Base-by-base conservation (phyloP, 2,113 vertebrate genomes). In the Ciconia maguari region DNA sequence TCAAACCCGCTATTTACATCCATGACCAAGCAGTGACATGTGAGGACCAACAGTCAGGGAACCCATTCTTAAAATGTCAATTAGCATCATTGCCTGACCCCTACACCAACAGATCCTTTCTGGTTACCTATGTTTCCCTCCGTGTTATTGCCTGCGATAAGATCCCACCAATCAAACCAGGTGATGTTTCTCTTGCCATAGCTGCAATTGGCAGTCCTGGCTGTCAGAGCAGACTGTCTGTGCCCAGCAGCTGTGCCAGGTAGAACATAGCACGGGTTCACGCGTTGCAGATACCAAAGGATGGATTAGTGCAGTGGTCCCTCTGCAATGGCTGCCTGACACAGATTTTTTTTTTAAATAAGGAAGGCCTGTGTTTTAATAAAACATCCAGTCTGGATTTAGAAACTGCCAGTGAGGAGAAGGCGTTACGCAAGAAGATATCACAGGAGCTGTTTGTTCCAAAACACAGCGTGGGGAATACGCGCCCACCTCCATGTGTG, bases 281-380 rank as follows among this genome's bases (percentile, higher is more conserved):
- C 0, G 0, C 3, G 0, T 0, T 41, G 7, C 20, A 18, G 66
- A 30, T 86, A 21, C 54, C 52, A 30, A 44, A 80, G 49, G n/a
- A 9, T 49, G 36, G 13, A 52, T 58, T 52, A 51, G 9, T 16
- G 29, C 58, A 49, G 34, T 14, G 29, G 29, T 42, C 19, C 8
- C 26, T 55, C 54, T 74, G 36, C 12, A 17, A 72, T 21, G 30
- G 48, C 58, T 90, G 42, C 41, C 32, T 57, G 60, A 41, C 24
- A 21, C 6, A 4, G 38, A 36, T 19, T 26, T 7, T 74, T 34
- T 57, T 24, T 27, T 42, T 77, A 10, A 26, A 77, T 18, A 7
- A 52, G 36, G 11, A 91, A 83, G 27, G 57, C 19, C 29, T 60
- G 16, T 6, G 17, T 36, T 79, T 84, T 76, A 65, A 49, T 66